Base-by-base conservation (phyloP, 2,888 invertebrate species). In the Aphodius granarius region DNA sequence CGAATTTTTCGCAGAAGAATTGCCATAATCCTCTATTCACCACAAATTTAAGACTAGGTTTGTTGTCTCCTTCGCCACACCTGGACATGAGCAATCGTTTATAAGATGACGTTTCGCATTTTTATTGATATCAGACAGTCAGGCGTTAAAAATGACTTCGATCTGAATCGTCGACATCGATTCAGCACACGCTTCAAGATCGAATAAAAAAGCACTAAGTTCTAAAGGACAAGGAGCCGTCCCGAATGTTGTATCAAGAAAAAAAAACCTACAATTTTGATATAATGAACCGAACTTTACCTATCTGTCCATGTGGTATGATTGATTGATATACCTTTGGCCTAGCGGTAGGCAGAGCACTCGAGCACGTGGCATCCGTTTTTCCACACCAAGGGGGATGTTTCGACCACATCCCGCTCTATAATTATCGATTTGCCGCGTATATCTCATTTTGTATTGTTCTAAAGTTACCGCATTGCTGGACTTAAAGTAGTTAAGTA, bases 361-460 rank as follows among this genome's bases (percentile, higher is more conserved):
- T 15, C 43, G 71, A 74, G 76, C 80, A 77, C 80, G 79, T 80
- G 79, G 73, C 76, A 77, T 76, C 75, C 76, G 78, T 76, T 76
- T 72, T 72, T 70, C 77, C 77, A 43, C 43, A 43, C 43, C 43
- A 77, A 73, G 73, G 74, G 74, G 76, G 73, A 71, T 66, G 43
- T 43, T 43, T 43, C 13, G 66, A 72, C 77, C 71, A 74, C 71
- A 63, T 66, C 43, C 75, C 65, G 21, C 77, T 72, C 65, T 79
- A 77, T 81, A 79, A 81, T 81, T 81, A 81, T 77, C 76, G 75
- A 81, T 81, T 80, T 79, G 74, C 78, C 76, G 77, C 77, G 78
- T 73, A 78, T 71, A 76, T 66, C 76, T 74, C 81, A 81, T 79
- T 78, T 81, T 80, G 77, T 76, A 75, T 80, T 80, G 78, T 80